Evolutionary conservation across 2,888 invertebrate species (phyloP).

Genomic region (Spodoptera littoralis): DNA sequence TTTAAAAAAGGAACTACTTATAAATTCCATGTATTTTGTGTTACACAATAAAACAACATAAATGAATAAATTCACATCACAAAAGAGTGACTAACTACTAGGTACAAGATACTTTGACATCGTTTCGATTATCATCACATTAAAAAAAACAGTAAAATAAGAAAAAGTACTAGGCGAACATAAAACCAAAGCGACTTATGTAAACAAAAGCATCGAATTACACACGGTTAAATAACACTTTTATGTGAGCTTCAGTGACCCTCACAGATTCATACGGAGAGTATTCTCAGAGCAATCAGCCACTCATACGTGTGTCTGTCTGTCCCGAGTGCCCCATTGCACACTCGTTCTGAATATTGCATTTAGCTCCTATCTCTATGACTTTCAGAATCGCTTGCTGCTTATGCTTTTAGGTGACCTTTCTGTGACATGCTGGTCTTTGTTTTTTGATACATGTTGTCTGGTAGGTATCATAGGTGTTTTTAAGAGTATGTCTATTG

Average conservation of each 20-base stretch:
- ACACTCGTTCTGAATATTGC: slow-evolving; percentile 83
- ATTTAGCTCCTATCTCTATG: slow-evolving; percentile 74
- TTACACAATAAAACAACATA: no score
- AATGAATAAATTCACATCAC: no score
- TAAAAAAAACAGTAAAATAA: no score
- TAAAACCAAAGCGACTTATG: background rate
- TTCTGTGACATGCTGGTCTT: slow-evolving; percentile 37
- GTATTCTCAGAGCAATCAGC: slow-evolving; percentile 82
- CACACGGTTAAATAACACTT: slow-evolving; percentile 50
- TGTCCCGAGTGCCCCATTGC: slow-evolving; percentile 76
- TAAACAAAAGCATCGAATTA: slow-evolving; percentile 25
- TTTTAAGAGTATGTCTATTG: background rate
- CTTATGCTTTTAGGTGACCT: slow-evolving; percentile 48
- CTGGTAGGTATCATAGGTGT: slow-evolving; percentile 8
- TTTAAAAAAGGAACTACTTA: no score
- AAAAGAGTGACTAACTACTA: no score
- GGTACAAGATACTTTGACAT: no score
- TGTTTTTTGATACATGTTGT: slow-evolving; percentile 11
- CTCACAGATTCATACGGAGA: slow-evolving; percentile 74
- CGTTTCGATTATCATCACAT: no score
- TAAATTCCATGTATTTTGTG: no score
- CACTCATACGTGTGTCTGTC: slow-evolving; percentile 75
- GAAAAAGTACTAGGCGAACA: slow-evolving; percentile 7
- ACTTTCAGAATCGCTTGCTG: slow-evolving; percentile 49
- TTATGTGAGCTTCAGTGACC: slow-evolving; percentile 63